A percentile compares a stretch with the other conserved stretches of the same genome.
Evolutionary conservation across 2,113 vertebrate species (phyloP).

Genomic region (Dasypus novemcinctus): DNA sequence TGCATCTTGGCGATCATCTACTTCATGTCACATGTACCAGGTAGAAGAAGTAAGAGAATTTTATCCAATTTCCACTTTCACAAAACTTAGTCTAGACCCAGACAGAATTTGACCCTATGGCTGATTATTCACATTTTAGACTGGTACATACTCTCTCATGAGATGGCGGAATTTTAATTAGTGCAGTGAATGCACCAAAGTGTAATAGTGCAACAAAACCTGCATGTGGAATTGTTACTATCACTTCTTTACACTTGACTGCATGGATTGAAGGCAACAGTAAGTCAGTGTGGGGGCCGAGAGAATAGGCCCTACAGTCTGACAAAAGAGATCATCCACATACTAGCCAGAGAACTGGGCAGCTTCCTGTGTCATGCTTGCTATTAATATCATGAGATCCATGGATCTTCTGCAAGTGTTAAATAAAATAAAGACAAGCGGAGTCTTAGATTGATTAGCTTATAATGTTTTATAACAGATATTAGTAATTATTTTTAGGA

Average conservation of each 20-base stretch:
- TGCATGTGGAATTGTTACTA: not conserved
- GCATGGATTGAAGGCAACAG: not conserved
- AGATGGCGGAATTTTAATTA: not conserved
- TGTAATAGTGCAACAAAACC: not conserved
- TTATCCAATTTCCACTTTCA: not conserved
- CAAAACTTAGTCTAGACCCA: not conserved
- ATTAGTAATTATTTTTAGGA: not conserved
- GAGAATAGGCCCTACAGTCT: not conserved
- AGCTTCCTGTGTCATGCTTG: not conserved
- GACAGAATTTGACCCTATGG: not conserved
- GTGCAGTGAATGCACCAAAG: not conserved
- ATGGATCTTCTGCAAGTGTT: not conserved
- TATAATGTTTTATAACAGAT: not conserved
- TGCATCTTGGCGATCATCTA: not conserved
- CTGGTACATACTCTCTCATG: not conserved
- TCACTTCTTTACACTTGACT: not conserved
- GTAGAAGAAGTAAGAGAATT: not conserved
- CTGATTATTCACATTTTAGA: not conserved
- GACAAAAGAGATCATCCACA: not conserved
- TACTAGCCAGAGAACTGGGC: not conserved
- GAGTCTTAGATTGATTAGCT: not conserved
- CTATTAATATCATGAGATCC: too few species aligned
- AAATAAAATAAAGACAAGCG: not conserved
- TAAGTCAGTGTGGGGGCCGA: accelerated
- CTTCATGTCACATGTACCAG: not conserved